Conservation (phyloP, 2,113 vertebrate genomes). For the Perca fluviatilis region DNA sequence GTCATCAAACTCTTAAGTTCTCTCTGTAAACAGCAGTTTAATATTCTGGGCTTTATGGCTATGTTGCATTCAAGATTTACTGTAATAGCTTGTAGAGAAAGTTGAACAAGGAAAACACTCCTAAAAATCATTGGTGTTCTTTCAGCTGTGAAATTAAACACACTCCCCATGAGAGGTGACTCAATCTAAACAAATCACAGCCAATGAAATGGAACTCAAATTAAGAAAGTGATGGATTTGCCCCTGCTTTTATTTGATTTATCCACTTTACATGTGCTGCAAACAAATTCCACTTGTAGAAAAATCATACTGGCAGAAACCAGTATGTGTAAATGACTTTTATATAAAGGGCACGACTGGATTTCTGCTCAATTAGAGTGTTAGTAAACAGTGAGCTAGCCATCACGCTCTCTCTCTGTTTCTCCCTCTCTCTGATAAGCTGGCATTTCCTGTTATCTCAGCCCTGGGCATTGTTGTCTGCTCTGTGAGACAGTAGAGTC, state of each 20-base stretch:
- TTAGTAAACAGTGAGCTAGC: constrained; percentile 60
- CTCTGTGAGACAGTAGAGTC: constrained; percentile 66
- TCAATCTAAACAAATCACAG: constrained; percentile 81
- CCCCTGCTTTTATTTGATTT: constrained; percentile 64
- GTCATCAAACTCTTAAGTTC: constrained; percentile 50
- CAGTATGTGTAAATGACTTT: constrained; percentile 16
- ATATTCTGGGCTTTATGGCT: constrained; percentile 66
- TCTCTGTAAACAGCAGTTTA: constrained; percentile 68
- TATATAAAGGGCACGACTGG: constrained; percentile 19
- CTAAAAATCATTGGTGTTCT: constrained; percentile 80
- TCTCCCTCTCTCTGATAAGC: constrained; percentile 73
- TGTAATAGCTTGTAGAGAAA: constrained; percentile 77
- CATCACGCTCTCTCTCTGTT: constrained; percentile 55
- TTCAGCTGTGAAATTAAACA: constrained; percentile 84
- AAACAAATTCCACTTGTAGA: constrained; percentile 49
- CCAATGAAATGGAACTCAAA: constrained; percentile 78
- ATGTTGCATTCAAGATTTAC: constrained; percentile 73
- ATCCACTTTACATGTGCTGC: constrained; percentile 56
- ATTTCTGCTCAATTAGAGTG: constrained; percentile 45
- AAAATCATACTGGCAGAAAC: background rate
- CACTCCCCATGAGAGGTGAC: constrained; percentile 79
- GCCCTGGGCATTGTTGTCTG: constrained; percentile 78
- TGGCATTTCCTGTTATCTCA: constrained; percentile 86
- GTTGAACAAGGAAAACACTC: constrained; percentile 77
- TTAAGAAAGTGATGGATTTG: constrained; percentile 76